These are phyloP conservation scores for Stegophylla sp. DNA, from an alignment of 2,888 invertebrate genomes.

Conservation along the genomic window DNA sequence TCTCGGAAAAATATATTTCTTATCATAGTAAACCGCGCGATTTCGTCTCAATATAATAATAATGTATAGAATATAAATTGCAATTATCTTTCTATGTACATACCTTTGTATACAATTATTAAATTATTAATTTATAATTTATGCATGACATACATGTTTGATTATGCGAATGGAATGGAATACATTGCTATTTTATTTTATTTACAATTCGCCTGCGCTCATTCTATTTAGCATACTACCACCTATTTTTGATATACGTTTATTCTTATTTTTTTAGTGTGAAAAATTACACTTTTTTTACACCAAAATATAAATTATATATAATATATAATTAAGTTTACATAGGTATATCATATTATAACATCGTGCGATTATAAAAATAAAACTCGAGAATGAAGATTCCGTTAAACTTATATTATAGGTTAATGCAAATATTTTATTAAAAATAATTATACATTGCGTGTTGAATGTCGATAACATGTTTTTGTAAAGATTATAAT, in stretches of 20 bases:
- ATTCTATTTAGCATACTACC: neutral
- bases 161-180: neutral
- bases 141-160: neutral
- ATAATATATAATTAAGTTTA: neutral
- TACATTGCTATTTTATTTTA: slow-evolving; percentile 3
- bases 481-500: slow-evolving; percentile 10
- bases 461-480: neutral
- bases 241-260: neutral
- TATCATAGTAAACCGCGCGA: no score
- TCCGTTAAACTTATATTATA: neutral
- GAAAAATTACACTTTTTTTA: no score
- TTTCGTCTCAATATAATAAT: no score
- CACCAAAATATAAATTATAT: neutral
- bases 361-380: neutral
- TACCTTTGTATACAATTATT: no score
- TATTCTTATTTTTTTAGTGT: neutral
- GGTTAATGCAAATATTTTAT: slow-evolving; percentile 1
- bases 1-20: no score
- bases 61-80: no score
- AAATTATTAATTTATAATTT: no score
- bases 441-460: slow-evolving; percentile 17
- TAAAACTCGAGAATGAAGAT: slow-evolving; percentile 3
- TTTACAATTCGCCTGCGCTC: neutral
- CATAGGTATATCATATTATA: neutral
- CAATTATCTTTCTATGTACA: no score